Evolutionary conservation across 2,888 invertebrate genomes (phyloP).

Genomic region (Epistrophella euchroma): DNA sequence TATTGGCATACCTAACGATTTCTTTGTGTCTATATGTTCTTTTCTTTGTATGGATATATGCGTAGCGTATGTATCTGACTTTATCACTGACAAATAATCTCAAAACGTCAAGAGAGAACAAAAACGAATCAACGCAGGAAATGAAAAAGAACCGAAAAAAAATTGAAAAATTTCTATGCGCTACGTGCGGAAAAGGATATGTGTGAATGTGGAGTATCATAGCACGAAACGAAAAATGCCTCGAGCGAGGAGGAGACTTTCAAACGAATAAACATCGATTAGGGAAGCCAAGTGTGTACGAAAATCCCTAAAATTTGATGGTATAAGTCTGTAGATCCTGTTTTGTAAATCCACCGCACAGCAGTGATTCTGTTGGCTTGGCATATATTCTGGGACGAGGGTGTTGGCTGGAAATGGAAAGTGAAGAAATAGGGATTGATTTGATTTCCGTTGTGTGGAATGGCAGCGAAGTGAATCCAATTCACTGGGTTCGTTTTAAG

Average conservation of each 20-base stretch:
- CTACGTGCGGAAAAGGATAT: constrained; percentile 5
- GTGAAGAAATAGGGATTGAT: constrained; percentile 22
- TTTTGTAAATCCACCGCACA: constrained; percentile 5
- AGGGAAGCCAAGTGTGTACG: constrained; percentile 63
- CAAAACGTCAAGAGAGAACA: neutral
- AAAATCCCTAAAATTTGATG: constrained; percentile 61
- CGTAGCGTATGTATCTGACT: constrained; percentile 1
- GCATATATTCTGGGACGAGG: neutral
- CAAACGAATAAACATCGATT: constrained; percentile 70
- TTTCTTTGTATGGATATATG: neutral
- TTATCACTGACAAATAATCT: constrained; percentile 21
- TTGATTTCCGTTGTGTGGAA: constrained; percentile 26
- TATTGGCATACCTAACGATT: constrained; percentile 52
- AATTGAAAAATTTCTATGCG: constrained; percentile 5
- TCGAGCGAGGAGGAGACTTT: constrained; percentile 58
- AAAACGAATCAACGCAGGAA: neutral
- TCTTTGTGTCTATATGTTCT: constrained; percentile 25
- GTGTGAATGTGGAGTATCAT: constrained; percentile 12
- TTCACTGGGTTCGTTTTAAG: constrained; percentile 23
- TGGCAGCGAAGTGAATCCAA: neutral
- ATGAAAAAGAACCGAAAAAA: constrained; percentile 14
- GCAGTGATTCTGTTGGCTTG: neutral
- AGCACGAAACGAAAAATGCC: constrained; percentile 32
- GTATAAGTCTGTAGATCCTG: constrained; percentile 43
- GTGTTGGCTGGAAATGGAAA: constrained; percentile 8